Base-by-base conservation (phyloP, 2,113 vertebrate genomes). In the Barnardius zonarius region DNA sequence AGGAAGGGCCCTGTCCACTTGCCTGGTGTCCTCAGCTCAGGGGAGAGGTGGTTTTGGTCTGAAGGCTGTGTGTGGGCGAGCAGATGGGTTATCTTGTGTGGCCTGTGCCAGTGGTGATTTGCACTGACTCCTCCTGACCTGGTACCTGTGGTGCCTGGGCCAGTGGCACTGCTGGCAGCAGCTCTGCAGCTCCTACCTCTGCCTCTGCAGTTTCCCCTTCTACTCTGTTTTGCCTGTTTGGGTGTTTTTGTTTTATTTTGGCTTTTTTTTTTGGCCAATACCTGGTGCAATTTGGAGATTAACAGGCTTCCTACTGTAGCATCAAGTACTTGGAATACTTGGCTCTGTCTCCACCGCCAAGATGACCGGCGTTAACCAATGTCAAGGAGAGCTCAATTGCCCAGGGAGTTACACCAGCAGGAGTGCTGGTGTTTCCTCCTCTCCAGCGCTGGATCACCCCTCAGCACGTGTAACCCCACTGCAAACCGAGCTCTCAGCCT, bases 391-490 rank as follows among this genome's bases (percentile, higher is more conserved):
- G 33, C 70, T 64, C 39, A 6, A 9, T 3, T n/a, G 57, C 30
- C 17, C 4, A 20, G 35, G 49, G 62, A 54, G 51, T 59, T 59
- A 35, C 57, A 59, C 33, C 1, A 23, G 31, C 33, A 33, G 25
- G 17, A 33, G 31, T 2, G 18, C 16, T 2, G 4, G 49, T 2
- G 1, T 17, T 10, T 7, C n/a, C 35, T n/a, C 33, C 12, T 7
- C 30, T 27, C 2, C 66, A 9, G 55, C 0, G 3, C 39, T 4
- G 23, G 33, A 6, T 8, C 15, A 13, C 35, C 22, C 51, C 54
- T 20, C 3, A 2, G 23, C 57, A 28, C 10, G 1, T 5, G 9
- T 5, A 22, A 14, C n/a, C 55, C 43, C 22, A 52, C 1, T 1
- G 30, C 76, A 63, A 31, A 15, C 69, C 0, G 0, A 59, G 37